These are phyloP conservation scores for Isichthys henryi DNA, from an alignment of 2,113 vertebrate species.

Conservation along the genomic window DNA sequence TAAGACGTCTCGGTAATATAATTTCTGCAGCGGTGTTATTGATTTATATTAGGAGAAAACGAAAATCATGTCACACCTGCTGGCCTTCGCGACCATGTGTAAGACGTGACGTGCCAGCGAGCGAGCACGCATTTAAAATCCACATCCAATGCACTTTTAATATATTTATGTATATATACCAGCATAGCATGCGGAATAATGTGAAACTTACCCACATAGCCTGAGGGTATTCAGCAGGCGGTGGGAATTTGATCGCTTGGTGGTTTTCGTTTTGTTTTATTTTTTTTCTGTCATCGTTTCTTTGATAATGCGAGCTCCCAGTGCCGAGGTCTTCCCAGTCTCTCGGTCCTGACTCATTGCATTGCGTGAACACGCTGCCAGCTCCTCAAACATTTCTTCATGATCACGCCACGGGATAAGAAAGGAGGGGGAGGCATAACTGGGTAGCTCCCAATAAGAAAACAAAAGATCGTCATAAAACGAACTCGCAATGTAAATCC, in stretches of 20 bases:
- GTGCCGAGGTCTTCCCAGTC: constrained; percentile 35
- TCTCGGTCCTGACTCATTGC: constrained; percentile 61
- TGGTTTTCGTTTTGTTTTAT: neutral
- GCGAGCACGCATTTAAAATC: constrained; percentile 34
- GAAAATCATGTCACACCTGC: constrained; percentile 31
- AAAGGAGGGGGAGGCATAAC: constrained; percentile 41
- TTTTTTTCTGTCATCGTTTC: constrained; percentile 32
- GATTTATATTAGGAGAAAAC: constrained; percentile 7
- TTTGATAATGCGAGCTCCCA: constrained; percentile 31
- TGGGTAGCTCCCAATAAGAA: constrained; percentile 35
- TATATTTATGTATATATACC: neutral
- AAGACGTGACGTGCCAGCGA: constrained; percentile 12
- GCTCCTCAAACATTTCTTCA: constrained; percentile 56
- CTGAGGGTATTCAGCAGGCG: constrained; percentile 13
- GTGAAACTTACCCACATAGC: constrained; percentile 37
- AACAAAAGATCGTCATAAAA: neutral
- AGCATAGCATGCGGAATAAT: neutral
- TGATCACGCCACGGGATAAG: constrained; percentile 55
- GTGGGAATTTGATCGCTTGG: constrained; percentile 18
- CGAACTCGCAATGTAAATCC: neutral
- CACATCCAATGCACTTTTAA: constrained; percentile 8
- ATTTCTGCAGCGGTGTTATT: neutral
- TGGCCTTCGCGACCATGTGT: constrained; percentile 13
- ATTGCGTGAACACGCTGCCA: constrained; percentile 54
- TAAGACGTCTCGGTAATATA: neutral